These are phyloP conservation scores for Lagopus muta DNA, from an alignment of 2,113 vertebrate genomes.

Conservation along the genomic window DNA sequence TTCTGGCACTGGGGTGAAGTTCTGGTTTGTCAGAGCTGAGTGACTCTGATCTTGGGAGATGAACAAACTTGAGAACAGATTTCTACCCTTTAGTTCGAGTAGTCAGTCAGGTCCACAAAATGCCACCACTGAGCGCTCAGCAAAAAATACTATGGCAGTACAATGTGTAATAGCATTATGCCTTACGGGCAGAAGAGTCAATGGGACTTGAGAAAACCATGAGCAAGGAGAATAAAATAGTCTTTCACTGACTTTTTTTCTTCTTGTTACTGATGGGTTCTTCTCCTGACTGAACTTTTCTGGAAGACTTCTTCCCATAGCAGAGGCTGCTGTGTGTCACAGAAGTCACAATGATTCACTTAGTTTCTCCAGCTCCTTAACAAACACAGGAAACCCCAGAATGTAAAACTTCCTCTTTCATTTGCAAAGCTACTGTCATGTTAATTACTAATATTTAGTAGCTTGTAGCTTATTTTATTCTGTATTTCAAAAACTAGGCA, in stretches of 20 bases:
- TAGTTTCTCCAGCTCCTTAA: background rate
- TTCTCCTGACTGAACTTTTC: background rate
- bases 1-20: rapidly evolving
- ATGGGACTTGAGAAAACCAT: background rate
- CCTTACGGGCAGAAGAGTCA: background rate
- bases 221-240: background rate
- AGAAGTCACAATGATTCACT: background rate
- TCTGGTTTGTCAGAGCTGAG: background rate
- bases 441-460: background rate
- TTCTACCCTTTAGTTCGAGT: background rate
- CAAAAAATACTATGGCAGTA: background rate
- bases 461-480: background rate
- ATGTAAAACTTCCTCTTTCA: background rate
- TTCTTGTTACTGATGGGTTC: rapidly evolving
- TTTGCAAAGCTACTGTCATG: background rate
- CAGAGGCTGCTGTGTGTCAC: rapidly evolving
- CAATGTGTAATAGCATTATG: background rate
- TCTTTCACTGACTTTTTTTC: too few relatives aligned
- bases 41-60: background rate
- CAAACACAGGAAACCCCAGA: background rate
- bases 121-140: background rate
- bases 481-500: background rate
- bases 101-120: rapidly evolving
- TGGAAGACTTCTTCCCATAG: background rate
- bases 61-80: background rate